These are phyloP conservation scores for Serranus cabrilla DNA, from an alignment of 2,797 vertebrate genomes.

Conservation along the genomic window DNA sequence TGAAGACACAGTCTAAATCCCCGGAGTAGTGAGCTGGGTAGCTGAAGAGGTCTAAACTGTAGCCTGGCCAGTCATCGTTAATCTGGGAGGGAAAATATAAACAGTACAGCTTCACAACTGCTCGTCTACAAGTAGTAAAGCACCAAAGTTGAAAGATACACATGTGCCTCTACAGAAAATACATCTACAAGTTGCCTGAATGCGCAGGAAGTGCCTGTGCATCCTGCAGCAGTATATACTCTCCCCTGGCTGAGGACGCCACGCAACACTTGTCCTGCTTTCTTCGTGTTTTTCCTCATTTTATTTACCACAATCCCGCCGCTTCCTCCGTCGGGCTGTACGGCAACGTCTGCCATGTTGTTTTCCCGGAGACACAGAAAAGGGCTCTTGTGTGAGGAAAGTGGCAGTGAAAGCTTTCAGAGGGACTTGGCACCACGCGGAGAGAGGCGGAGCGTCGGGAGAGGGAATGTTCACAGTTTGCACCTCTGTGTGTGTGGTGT, in stretches of 20 bases:
- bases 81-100: constrained; percentile 79
- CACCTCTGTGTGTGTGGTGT: neutral
- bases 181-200: neutral
- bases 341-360: constrained; percentile 78
- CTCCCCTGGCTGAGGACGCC: neutral
- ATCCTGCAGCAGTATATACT: constrained; percentile 7
- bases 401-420: constrained; percentile 12
- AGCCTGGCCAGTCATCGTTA: constrained; percentile 91
- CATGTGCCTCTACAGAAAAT: neutral
- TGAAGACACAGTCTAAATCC: constrained; percentile 91
- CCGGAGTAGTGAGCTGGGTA: constrained; percentile 91
- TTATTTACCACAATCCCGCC: constrained; percentile 81
- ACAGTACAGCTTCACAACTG: neutral
- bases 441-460: constrained; percentile 62
- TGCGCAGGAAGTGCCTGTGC: constrained; percentile 4
- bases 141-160: neutral
- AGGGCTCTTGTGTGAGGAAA: neutral
- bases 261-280: constrained; percentile 5
- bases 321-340: constrained; percentile 47
- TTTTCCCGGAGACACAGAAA: constrained; percentile 21
- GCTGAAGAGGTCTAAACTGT: constrained; percentile 91
- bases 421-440: constrained; percentile 5
- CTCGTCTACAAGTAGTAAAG: neutral
- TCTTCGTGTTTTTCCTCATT: neutral
- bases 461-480: constrained; percentile 32